Base-by-base conservation (phyloP, 1,140 invertebrate genomes). In the Drosophila pectinifera region DNA sequence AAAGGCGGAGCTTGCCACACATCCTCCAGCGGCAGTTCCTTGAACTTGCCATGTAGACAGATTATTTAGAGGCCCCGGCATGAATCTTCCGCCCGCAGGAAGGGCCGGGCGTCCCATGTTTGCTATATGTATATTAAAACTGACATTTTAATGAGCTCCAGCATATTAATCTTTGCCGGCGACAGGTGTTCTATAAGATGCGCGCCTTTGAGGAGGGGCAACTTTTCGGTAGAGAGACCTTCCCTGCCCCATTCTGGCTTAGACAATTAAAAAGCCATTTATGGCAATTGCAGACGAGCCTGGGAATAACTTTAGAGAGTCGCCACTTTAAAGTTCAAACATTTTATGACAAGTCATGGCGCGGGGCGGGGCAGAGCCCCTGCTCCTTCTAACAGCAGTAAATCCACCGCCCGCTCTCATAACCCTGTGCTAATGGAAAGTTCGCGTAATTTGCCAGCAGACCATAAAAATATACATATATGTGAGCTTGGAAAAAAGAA, bases 141-240 rank as follows among this genome's bases (percentile, higher is more conserved):
- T 80, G 76, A 73, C 84, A 88, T 89, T 89, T 88, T 88, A 88
- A 88, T 88, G 83, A 88, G 83, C 84, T 88, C 76, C 75, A 56
- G 68, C 80, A 83, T 63, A 88, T 88, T 88, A 88, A 88, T 88
- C 84, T 88, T 70, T 73, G 79, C 69, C 59, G 79, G 51, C 54
- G 69, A 46, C 80, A 81, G 62, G 57, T 80, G 57, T 54, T 48
- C 26, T 18, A 43, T 58, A 24, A 18, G 65, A 31, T 45, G 24
- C 8, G 39, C 24, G 63, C n/a, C 64, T 70, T 46, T 55, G 36
- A 31, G 8, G 8, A 7, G 3, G 1, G 3, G 28, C 13, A 46
- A 39, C 31, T 34, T 53, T 51, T 38, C 0, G 45, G 26, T 4
- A 39, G 36, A 34, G 41, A 57, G 41, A 34, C 28, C 28, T 14